Conservation (phyloP, 2,888 invertebrate genomes). For the Nowickia ferox region DNA sequence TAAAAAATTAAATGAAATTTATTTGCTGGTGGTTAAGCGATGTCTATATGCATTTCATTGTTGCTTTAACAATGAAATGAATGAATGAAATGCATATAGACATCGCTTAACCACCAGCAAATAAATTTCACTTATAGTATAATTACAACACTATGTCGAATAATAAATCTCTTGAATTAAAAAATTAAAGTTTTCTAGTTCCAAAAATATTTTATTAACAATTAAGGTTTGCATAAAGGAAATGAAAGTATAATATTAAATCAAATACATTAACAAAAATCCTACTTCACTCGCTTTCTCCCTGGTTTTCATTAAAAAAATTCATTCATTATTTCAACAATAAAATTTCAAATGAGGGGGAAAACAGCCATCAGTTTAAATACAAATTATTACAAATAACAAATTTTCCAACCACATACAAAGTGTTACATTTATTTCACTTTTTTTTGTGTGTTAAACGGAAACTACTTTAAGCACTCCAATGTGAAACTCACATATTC, state of each 20-base stretch:
- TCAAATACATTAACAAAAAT: background rate
- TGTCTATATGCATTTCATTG: too few species aligned
- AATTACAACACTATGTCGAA: too few species aligned
- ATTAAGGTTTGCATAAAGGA: background rate
- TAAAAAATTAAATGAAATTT: too few species aligned
- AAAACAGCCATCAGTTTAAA: slow-evolving; percentile 26
- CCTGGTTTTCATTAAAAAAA: background rate
- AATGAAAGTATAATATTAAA: background rate
- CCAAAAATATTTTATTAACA: too few species aligned
- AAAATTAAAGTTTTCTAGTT: too few species aligned
- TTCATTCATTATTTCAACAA: background rate
- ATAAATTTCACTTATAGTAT: too few species aligned
- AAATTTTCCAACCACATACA: slow-evolving; percentile 27
- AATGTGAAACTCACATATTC: background rate
- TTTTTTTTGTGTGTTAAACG: slow-evolving; percentile 9
- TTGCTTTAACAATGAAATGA: too few species aligned
- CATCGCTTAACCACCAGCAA: too few species aligned
- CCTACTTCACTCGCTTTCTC: background rate
- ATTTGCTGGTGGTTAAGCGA: too few species aligned
- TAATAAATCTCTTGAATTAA: too few species aligned
- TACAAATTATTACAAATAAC: slow-evolving; percentile 36
- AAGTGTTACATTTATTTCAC: slow-evolving; percentile 48
- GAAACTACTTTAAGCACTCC: slow-evolving; percentile 57
- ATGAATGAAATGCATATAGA: too few species aligned
- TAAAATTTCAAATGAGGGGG: slow-evolving; percentile 8